Base-by-base conservation (phyloP, 2,797 vertebrate genomes). In the Myiotriccus ornatus region DNA sequence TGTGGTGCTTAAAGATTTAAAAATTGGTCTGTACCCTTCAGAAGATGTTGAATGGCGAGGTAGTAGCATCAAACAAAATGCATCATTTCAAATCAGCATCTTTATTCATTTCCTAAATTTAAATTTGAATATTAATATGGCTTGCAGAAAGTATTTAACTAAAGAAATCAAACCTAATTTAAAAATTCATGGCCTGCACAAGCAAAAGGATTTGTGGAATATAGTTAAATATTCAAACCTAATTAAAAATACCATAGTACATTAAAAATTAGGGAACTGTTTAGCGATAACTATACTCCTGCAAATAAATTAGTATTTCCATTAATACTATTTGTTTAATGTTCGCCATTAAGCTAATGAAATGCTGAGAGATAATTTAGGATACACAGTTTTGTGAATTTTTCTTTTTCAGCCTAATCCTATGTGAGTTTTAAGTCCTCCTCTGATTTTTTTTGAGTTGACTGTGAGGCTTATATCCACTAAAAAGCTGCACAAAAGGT, bases 91-190 rank as follows among this genome's bases (percentile, higher is more conserved):
- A 95, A 89, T 94, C 93, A 89, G 34, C 85, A 67, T 79, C 75
- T 94, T 93, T 25, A 34, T 56, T 77, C 7, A 53, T 70, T 77
- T 88, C 32, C 55, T 68, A 92, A 93, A 95, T 95, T 96, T 89
- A 91, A 93, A 93, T 97, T 94, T 96, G 74, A 95, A 94, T 96
- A 96, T 92, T 94, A 88, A 93, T 69, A 86, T 22, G 32, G 77
- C 96, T 91, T 96, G 68, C 43, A 91, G 93, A 96, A 97, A 75
- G 76, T 69, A 22, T 18, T 84, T 89, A 87, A 94, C 82, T n/a
- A 94, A 92, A 94, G 60, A 77, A 77, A 71, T 84, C 73, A 92
- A 94, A 96, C 84, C 37, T 84, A 91, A 97, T 96, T 97, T 94
- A 96, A 97, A 89, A 94, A 96, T 93, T 97, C 60, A 96, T 90